Conservation (phyloP, 1,140 invertebrate species). For the Brachionus manjavacas region DNA sequence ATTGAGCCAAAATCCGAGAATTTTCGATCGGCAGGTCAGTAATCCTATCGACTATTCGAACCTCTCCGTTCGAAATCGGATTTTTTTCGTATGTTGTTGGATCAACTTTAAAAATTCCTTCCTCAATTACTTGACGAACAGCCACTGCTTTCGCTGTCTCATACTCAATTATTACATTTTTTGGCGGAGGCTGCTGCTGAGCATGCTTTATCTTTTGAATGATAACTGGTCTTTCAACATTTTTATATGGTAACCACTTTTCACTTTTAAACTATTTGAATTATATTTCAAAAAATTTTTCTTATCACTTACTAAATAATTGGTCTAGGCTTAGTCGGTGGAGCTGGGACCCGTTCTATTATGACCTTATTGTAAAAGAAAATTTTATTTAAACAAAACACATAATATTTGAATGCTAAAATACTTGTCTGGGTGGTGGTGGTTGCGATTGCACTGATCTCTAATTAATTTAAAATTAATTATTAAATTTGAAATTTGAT, state of each 20-base stretch:
- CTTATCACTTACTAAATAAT: constrained; percentile 33
- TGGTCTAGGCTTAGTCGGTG: constrained; percentile 34
- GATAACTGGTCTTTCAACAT: constrained; percentile 17
- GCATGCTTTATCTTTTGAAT: constrained; percentile 28
- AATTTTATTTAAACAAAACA: not conserved
- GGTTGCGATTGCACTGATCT: not conserved
- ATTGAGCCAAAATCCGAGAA: constrained; percentile 15
- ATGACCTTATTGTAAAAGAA: not conserved
- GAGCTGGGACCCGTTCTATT: constrained; percentile 26
- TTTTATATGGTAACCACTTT: constrained; percentile 42
- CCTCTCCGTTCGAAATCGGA: not conserved
- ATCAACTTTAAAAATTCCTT: constrained; percentile 39
- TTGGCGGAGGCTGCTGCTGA: not conserved
- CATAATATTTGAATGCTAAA: too few relatives aligned
- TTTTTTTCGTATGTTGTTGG: not conserved
- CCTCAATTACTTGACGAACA: constrained; percentile 40
- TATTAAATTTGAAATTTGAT: not conserved
- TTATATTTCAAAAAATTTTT: not conserved
- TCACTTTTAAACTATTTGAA: constrained; percentile 12
- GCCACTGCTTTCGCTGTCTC: constrained; percentile 30
- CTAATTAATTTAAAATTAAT: not conserved
- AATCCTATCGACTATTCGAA: constrained; percentile 34
- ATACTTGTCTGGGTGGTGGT: constrained; percentile 40
- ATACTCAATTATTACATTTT: constrained; percentile 42
- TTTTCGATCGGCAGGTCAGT: constrained; percentile 40